Percentiles rank a stretch among this genome's conserved stretches.
phyloP scores from a whole-genome alignment of 2,888 invertebrate species.

The Cheilosia vernalis region DNA sequence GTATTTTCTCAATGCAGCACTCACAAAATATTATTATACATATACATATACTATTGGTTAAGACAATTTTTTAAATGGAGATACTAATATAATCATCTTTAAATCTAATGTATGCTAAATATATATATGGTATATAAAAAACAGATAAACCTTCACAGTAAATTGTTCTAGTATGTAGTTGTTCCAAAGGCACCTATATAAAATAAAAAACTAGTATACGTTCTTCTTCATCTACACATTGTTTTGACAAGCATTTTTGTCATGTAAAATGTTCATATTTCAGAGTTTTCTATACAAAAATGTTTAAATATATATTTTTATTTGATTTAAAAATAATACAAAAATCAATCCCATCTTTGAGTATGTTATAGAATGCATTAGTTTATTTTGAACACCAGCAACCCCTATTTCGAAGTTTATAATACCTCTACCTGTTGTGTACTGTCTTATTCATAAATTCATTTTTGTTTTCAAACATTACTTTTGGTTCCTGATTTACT shows the following conservation, averaged over 20 bases:
- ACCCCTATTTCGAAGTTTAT: constrained; percentile 71
- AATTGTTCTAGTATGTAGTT: constrained; percentile 42
- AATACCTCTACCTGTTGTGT: constrained; percentile 59
- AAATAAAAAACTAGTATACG: background rate
- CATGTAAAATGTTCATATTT: constrained; percentile 43
- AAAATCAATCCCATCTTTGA: constrained; percentile 48
- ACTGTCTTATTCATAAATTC: constrained; percentile 57
- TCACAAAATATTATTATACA: constrained; percentile 14
- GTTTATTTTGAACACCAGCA: constrained; percentile 71
- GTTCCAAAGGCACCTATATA: constrained; percentile 58
- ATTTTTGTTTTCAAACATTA: constrained; percentile 25
- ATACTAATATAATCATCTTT: constrained; percentile 25
- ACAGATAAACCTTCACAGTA: constrained; percentile 1
- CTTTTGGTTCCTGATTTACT: background rate
- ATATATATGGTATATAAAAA: background rate
- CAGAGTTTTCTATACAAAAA: constrained; percentile 8
- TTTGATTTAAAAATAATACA: background rate
- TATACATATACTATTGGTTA: constrained; percentile 20
- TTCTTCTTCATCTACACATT: constrained; percentile 43
- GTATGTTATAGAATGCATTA: constrained; percentile 70
- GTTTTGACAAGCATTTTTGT: constrained; percentile 48
- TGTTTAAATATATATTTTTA: constrained; percentile 2
- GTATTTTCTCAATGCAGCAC: constrained; percentile 61
- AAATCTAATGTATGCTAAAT: constrained; percentile 46
- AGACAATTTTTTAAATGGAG: constrained; percentile 9